These are phyloP conservation scores for Reinhardtius hippoglossoides DNA, from an alignment of 2,113 vertebrate species.

Conservation along the genomic window DNA sequence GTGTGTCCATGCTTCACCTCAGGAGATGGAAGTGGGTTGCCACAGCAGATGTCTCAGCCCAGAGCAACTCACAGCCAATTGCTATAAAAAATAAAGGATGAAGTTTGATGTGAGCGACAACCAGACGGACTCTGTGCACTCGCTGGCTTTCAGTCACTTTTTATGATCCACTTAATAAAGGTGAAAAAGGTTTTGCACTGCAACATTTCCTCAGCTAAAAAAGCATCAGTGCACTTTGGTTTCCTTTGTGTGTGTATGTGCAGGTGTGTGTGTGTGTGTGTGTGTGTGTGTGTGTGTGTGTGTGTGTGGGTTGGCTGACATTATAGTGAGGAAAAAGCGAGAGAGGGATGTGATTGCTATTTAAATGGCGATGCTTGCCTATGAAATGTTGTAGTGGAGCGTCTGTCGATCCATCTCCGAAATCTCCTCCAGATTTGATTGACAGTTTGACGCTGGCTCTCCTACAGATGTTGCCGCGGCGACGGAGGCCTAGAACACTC, in stretches of 20 bases:
- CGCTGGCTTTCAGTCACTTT: slow-evolving; percentile 2
- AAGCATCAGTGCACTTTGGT: background rate
- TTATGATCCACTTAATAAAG: slow-evolving; percentile 27
- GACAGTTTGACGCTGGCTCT: slow-evolving; percentile 52
- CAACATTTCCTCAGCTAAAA: slow-evolving; percentile 28
- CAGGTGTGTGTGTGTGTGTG: too few relatives aligned
- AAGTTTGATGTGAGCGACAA: slow-evolving; percentile 36
- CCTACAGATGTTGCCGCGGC: slow-evolving; percentile 56
- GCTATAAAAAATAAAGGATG: slow-evolving; percentile 14
- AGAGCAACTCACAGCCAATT: slow-evolving; percentile 12
- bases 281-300: too few relatives aligned
- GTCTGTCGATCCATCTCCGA: slow-evolving; percentile 28
- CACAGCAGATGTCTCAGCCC: slow-evolving; percentile 48
- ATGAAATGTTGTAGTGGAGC: background rate
- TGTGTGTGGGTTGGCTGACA: slow-evolving; percentile 13
- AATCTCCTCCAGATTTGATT: slow-evolving; percentile 57
- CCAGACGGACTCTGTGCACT: slow-evolving; percentile 3
- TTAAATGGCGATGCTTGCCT: slow-evolving; percentile 34
- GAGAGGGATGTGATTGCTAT: slow-evolving; percentile 39
- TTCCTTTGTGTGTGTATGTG: background rate
- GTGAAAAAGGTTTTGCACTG: slow-evolving; percentile 47
- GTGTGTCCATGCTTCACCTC: slow-evolving; percentile 25
- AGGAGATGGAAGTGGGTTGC: slow-evolving; percentile 55
- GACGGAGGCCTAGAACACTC: slow-evolving; percentile 16
- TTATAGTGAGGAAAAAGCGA: slow-evolving; percentile 30